A percentile compares a stretch with the other conserved stretches of the same genome.
Evolutionary conservation across 2,113 vertebrate genomes (phyloP).

Genomic region (Chloropsis cyanopogon): DNA sequence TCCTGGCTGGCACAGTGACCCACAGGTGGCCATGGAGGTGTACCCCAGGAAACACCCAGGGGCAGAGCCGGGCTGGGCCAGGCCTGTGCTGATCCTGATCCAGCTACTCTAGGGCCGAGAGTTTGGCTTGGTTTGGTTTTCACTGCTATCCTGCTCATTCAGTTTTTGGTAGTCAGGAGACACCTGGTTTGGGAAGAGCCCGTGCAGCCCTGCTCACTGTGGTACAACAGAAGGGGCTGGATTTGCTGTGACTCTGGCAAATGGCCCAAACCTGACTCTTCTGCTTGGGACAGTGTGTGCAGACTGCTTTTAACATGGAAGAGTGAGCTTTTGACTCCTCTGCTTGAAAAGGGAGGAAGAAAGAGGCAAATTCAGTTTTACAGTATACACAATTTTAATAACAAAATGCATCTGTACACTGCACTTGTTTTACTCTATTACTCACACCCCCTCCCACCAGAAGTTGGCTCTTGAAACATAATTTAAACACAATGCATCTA

Average conservation of each 20-base stretch:
- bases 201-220: background rate
- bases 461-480: conserved; percentile 63
- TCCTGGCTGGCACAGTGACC: background rate
- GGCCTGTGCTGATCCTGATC: background rate
- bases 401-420: conserved; percentile 78
- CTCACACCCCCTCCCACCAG: conserved; percentile 55
- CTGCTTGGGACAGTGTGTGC: background rate
- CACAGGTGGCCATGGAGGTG: accelerated
- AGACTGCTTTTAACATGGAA: background rate
- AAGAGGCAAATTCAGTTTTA: conserved; percentile 70
- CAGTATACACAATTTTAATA: conserved; percentile 80
- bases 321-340: background rate
- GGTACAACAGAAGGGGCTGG: background rate
- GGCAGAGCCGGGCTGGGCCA: background rate
- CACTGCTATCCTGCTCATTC: background rate
- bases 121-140: background rate
- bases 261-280: background rate
- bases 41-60: background rate
- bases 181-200: background rate
- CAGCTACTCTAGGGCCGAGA: accelerated
- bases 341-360: conserved; percentile 46
- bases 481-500: conserved; percentile 44
- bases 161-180: background rate
- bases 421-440: conserved; percentile 59
- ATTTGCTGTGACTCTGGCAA: background rate